Evolutionary conservation across 2,797 vertebrate species (phyloP).

Genomic region (Melanotaenia trifasciata): DNA sequence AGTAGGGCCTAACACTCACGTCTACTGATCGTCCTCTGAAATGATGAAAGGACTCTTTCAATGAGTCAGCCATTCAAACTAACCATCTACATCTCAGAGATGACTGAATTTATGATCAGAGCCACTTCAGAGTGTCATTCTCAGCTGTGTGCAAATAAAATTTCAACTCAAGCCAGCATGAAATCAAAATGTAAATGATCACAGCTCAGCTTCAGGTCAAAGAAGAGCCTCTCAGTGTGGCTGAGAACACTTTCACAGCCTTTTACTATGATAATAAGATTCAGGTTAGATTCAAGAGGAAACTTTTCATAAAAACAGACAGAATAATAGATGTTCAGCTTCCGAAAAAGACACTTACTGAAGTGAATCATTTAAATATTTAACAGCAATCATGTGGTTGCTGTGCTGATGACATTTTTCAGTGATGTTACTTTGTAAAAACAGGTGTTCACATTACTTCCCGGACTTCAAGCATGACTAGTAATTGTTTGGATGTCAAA

Average conservation of each 20-base stretch:
- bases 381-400: background rate
- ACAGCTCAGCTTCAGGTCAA: slow-evolving; percentile 19
- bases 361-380: background rate
- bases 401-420: background rate
- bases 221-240: slow-evolving; percentile 50
- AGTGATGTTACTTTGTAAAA: slow-evolving; percentile 4
- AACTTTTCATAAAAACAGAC: slow-evolving; percentile 17
- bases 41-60: slow-evolving; percentile 56
- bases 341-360: background rate
- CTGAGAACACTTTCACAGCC: slow-evolving; percentile 38
- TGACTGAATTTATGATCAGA: slow-evolving; percentile 29
- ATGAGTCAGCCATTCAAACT: slow-evolving; percentile 50
- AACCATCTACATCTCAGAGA: slow-evolving; percentile 50
- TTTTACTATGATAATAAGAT: slow-evolving; percentile 65
- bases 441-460: slow-evolving; percentile 18
- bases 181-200: slow-evolving; percentile 75
- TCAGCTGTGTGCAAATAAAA: slow-evolving; percentile 38
- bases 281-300: slow-evolving; percentile 44
- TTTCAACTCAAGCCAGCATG: slow-evolving; percentile 40
- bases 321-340: slow-evolving; percentile 21
- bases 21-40: slow-evolving; percentile 40
- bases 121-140: slow-evolving; percentile 56
- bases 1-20: slow-evolving; percentile 53
- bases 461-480: slow-evolving; percentile 1
- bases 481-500: slow-evolving; percentile 40